Conservation (phyloP, 2,113 vertebrate genomes). For the Micronycteris hirsuta region DNA sequence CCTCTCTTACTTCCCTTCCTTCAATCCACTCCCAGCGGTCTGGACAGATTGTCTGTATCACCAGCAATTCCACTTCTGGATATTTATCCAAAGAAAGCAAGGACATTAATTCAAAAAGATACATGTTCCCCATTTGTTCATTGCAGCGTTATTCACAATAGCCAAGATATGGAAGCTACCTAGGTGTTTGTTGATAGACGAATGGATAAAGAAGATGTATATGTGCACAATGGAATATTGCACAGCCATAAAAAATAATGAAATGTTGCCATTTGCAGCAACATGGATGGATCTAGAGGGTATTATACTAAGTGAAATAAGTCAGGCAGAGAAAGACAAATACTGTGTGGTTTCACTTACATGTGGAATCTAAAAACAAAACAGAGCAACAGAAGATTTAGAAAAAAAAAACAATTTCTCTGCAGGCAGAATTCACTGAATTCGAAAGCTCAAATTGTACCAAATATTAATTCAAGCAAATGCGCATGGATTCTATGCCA, state of each 20-base stretch:
- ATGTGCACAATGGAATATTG: neutral
- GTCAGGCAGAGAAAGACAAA: neutral
- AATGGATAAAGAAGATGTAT: neutral
- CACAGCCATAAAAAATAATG: neutral
- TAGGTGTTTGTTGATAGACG: neutral
- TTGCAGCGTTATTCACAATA: neutral
- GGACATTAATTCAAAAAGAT: neutral
- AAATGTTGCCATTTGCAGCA: neutral
- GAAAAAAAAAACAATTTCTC: neutral
- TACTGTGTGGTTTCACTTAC: neutral
- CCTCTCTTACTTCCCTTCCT: no score
- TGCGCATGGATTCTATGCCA: accelerated
- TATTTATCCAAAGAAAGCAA: neutral
- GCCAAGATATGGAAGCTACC: neutral
- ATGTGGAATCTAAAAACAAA: neutral
- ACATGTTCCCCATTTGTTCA: no score
- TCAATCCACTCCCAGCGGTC: no score
- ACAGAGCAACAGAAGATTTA: neutral
- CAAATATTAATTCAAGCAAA: neutral
- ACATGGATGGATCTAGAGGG: neutral
- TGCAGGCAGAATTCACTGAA: neutral
- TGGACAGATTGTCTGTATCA: no score
- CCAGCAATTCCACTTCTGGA: neutral
- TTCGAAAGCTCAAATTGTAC: neutral
- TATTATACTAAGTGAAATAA: neutral